Conservation (phyloP, 2,888 invertebrate species). For the Argynnis bischoffii region DNA sequence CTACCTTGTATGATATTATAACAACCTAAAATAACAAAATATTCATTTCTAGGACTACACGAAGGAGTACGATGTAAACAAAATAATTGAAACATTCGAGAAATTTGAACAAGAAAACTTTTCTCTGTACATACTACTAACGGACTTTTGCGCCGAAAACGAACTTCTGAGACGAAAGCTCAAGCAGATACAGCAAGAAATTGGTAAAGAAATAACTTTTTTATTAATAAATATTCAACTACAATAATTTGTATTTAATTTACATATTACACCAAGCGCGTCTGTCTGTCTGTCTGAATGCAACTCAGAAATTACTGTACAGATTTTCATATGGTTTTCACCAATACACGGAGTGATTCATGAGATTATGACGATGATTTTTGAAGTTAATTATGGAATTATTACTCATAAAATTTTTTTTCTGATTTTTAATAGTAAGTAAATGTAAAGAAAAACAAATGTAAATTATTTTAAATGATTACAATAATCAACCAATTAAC, state of each 20-base stretch:
- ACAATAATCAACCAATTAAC: too few species aligned
- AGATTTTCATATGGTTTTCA: too few species aligned
- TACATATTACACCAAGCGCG: neutral
- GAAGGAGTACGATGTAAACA: slow-evolving; percentile 70
- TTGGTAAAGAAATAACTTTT: slow-evolving; percentile 48
- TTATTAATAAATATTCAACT: slow-evolving; percentile 4
- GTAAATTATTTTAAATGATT: too few species aligned
- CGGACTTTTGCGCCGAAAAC: slow-evolving; percentile 77
- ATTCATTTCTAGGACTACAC: slow-evolving; percentile 66
- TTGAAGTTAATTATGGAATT: too few species aligned
- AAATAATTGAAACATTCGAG: slow-evolving; percentile 84
- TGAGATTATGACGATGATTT: too few species aligned
- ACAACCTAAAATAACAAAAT: too few species aligned
- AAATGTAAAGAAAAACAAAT: too few species aligned
- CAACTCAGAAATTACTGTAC: too few species aligned
- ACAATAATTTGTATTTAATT: neutral
- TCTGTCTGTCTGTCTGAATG: neutral
- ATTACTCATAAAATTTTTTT: too few species aligned
- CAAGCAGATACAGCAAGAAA: slow-evolving; percentile 45
- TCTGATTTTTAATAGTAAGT: too few species aligned
- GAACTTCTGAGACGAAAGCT: slow-evolving; percentile 52
- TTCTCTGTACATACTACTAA: slow-evolving; percentile 87
- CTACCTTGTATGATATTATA: neutral
- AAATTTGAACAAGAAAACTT: slow-evolving; percentile 89
- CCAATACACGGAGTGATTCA: too few species aligned